Evolutionary conservation across 2,113 vertebrate genomes (phyloP).

Genomic region (Atrichornis clamosus): DNA sequence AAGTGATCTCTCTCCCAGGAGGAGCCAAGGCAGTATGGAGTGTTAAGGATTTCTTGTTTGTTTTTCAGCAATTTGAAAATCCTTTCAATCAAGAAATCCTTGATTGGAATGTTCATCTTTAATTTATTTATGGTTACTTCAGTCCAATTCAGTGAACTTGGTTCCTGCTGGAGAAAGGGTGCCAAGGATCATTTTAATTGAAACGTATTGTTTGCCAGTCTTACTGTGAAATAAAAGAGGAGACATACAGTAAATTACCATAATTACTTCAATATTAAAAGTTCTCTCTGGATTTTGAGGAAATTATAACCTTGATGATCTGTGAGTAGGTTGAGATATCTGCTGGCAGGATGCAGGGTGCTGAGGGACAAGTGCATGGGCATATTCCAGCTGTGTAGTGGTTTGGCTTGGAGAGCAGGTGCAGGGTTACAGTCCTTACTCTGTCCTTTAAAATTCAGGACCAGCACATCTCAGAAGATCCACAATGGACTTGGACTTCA

Average conservation of each 20-base stretch:
- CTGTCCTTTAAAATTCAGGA: not conserved
- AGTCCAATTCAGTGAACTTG: not conserved
- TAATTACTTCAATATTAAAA: not conserved
- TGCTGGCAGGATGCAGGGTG: not conserved
- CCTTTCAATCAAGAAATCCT: not conserved
- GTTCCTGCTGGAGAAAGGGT: not conserved
- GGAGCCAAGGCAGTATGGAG: not conserved
- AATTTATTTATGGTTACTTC: not conserved
- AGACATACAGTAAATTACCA: not conserved
- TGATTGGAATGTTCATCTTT: not conserved
- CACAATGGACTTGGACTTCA: not conserved
- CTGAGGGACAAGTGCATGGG: not conserved
- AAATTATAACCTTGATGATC: not conserved
- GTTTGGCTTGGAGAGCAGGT: not conserved
- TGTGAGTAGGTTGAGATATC: not conserved
- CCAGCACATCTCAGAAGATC: not conserved
- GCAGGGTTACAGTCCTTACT: not conserved
- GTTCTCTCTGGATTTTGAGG: not conserved
- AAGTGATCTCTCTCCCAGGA: not conserved
- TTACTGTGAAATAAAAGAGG: not conserved
- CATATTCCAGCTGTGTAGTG: not conserved
- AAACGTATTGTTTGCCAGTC: not conserved
- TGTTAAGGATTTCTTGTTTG: not conserved
- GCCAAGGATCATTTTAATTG: not conserved
- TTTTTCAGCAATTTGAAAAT: not conserved